Base-by-base conservation (phyloP, 2,797 vertebrate genomes). In the Chelmon rostratus region DNA sequence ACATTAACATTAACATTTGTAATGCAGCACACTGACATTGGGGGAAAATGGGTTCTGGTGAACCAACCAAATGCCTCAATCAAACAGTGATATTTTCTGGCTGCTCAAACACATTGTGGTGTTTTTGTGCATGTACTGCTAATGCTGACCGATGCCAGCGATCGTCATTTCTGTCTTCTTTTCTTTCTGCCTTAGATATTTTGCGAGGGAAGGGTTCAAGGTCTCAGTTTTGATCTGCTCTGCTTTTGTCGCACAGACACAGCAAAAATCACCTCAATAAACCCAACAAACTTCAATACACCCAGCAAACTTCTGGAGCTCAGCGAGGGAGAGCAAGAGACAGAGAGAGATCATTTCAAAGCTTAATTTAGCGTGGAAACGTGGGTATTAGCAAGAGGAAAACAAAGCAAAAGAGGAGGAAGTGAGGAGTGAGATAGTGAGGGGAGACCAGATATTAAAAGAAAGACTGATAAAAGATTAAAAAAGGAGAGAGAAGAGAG, bases 331-430 rank as follows among this genome's bases (percentile, higher is more conserved):
- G 53, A 47, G 38, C 6, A 47, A 57, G 50, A 58, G 23, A 40
- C 11, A 42, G 33, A 46, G 8, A 53, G 53, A 67, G 37, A 86
- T 58, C 46, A 68, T 78, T 69, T 57, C 8, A 68, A 74, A 57
- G 37, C 66, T 76, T 71, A 63, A 86, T 78, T 74, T 73, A 65
- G 35, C 21, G 33, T 64, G 33, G 59, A 85, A 70, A 68, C 38
- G 35, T 33, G 44, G 33, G 3, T 44, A 72, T 83, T 79, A 68
- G 69, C 25, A 52, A 74, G 66, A 78, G 49, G 57, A 54, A 78
- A 79, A 73, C 42, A 69, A 81, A 83, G 85, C 72, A 65, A 76
- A 85, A 89, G 86, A 83, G 59, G 40, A 76, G 68, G 57, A 88
- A 86, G 66, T 62, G 70, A 63, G 69, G 56, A 71, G n/a, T 23